Conservation (phyloP, 2,113 vertebrate genomes). For the Callaeas wilsoni region DNA sequence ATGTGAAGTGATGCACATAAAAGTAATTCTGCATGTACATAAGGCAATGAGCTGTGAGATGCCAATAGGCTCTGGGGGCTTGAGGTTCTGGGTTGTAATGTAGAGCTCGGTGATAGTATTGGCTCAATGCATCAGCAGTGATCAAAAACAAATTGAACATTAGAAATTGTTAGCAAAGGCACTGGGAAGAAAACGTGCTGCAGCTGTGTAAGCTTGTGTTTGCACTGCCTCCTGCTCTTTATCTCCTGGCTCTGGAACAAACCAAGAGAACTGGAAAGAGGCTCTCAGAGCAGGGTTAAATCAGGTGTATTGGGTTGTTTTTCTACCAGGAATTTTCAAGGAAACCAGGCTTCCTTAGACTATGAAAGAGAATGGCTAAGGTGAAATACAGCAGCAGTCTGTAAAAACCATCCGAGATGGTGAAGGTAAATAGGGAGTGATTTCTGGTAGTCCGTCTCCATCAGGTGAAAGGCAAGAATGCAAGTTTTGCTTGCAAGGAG, state of each 20-base stretch:
- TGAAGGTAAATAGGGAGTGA: neutral
- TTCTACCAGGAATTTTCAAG: neutral
- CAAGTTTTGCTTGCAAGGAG: neutral
- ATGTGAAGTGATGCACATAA: neutral
- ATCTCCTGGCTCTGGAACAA: neutral
- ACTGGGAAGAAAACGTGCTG: neutral
- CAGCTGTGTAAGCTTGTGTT: neutral
- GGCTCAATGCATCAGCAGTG: neutral
- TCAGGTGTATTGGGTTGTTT: neutral
- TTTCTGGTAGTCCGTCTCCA: neutral
- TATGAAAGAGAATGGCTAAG: neutral
- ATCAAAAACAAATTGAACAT: neutral
- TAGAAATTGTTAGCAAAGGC: neutral
- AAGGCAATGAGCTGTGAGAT: neutral
- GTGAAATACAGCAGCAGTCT: neutral
- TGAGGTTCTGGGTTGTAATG: neutral
- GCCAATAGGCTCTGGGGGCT: neutral
- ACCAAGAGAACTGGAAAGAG: neutral
- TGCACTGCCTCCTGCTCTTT: neutral
- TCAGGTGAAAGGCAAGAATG: neutral
- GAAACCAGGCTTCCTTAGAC: neutral
- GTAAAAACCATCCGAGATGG: neutral
- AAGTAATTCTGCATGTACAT: neutral
- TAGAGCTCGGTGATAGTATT: neutral
- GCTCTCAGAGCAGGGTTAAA: neutral